These are phyloP conservation scores for Ceuthmochares aereus DNA, from an alignment of 2,113 vertebrate species.

Conservation along the genomic window DNA sequence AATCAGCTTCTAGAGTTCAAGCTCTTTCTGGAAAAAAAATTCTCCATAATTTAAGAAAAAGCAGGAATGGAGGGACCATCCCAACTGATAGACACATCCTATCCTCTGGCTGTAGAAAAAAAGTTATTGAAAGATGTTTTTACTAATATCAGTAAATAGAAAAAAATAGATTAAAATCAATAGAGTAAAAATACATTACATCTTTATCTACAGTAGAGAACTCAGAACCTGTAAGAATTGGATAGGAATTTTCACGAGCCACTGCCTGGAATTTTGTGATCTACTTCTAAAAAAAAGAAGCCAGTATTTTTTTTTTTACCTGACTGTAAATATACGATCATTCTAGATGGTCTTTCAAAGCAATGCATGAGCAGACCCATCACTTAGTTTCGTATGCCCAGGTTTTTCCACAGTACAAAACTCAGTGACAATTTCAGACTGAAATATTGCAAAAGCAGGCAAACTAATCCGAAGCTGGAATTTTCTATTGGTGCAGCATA, in stretches of 20 bases:
- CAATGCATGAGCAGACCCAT: neutral
- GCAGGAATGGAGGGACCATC: neutral
- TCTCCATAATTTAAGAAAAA: neutral
- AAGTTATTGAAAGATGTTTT: neutral
- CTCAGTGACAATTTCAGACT: neutral
- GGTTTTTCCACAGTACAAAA: neutral
- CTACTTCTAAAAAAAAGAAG: neutral
- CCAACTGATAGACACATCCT: neutral
- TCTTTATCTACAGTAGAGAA: neutral
- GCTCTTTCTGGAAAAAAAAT: neutral
- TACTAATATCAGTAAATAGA: neutral
- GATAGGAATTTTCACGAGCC: neutral
- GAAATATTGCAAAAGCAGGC: neutral
- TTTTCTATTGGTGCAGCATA: neutral
- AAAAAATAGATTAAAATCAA: neutral
- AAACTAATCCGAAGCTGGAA: neutral
- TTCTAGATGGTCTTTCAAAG: neutral
- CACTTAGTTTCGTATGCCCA: neutral
- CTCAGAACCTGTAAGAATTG: neutral
- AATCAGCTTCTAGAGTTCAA: neutral
- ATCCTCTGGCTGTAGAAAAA: neutral
- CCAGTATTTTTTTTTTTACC: neutral
- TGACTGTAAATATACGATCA: neutral
- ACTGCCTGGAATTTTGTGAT: neutral
- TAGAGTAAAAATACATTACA: neutral